Evolutionary conservation across 2,113 vertebrate genomes (phyloP), one percentile per base, ranked within the genome.

Genomic region (Chaetorhynchus papuensis): DNA sequence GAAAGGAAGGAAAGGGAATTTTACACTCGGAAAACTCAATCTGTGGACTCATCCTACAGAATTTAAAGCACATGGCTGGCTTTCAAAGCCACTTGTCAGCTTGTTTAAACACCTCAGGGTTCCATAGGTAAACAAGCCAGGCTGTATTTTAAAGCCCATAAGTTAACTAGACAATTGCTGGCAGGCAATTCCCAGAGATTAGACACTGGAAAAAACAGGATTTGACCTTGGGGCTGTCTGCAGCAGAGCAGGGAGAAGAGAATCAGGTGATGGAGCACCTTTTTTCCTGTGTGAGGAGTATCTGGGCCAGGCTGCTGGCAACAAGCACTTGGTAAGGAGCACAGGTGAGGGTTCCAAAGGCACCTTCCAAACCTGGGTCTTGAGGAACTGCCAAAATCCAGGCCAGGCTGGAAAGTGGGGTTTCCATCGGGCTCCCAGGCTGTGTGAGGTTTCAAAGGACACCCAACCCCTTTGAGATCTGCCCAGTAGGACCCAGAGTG

Each of bases 41-140:
- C 41, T 57, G 50, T 33, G 66, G 79, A 13, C 18, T 65, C 41
- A 4, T 1, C 17, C 63, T 85, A 33, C 44, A 87, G 81, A 81
- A 78, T 61, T 86, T 74, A 63, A 60, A 95, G 86, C 63, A 47
- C n/a, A 13, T 52, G 87, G 87, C 83, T 68, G 74, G 42, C 53
- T 82, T 91, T 95, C 70, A 90, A 91, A 95, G 93, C 66, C 71
- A 13, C 69, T 71, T 89, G 91, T 70, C 95, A 91, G 69, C 87
- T 85, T 95, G 70, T 91, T 93, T 82, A 92, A 95, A 60, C 54
- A 64, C 93, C 61, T 78, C 52, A 4, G 69, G 13, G 35, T 68
- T 52, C 26, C 80, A 33, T 6, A 66, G 74, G 81, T 79, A 91
- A 95, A 91, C 87, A 95, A 21, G 65, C 31, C 44, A 47, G 44